Conservation (phyloP, 2,888 invertebrate species). For the Euspilapteryx auroguttella region DNA sequence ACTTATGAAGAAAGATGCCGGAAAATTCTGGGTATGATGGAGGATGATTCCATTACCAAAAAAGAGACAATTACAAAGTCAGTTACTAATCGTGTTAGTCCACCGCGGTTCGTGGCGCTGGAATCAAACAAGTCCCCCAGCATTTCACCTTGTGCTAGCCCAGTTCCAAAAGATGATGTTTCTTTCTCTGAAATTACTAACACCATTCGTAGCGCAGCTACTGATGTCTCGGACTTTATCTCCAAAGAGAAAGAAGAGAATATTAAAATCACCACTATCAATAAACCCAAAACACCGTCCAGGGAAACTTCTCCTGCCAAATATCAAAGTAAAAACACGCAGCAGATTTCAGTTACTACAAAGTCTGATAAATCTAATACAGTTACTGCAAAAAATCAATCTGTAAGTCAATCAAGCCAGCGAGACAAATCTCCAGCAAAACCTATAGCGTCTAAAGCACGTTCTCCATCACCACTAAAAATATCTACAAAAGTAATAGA, state of each 20-base stretch:
- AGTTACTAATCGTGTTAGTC: too few relatives aligned
- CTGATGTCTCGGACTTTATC: constrained; percentile 18
- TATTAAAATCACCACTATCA: constrained; percentile 12
- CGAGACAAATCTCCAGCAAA: too few relatives aligned
- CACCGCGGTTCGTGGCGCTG: too few relatives aligned
- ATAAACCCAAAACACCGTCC: constrained; percentile 10
- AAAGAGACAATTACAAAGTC: constrained; percentile 12
- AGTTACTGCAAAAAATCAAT: too few relatives aligned
- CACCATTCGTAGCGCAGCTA: constrained; percentile 8
- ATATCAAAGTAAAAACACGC: too few relatives aligned
- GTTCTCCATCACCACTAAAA: constrained; percentile 5
- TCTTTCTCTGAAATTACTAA: constrained; percentile 11
- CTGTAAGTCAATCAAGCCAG: too few relatives aligned
- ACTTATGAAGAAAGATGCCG: constrained; percentile 74
- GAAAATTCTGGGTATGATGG: constrained; percentile 68
- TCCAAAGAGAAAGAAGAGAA: constrained; percentile 17
- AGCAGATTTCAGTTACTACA: too few relatives aligned
- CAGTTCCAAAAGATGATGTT: constrained; percentile 17
- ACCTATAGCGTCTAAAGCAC: too few relatives aligned
- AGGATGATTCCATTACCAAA: constrained; percentile 22
- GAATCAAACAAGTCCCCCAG: constrained; percentile 24
- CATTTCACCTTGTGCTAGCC: constrained; percentile 29
- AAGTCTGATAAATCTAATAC: too few relatives aligned
- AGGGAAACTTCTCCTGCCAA: constrained; percentile 24
- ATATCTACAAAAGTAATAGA: constrained; percentile 13